Percentiles rank a stretch among this genome's conserved stretches.
These are phyloP conservation scores for Megaceryle torquata DNA, from an alignment of 2,113 vertebrate species.

Conservation along the genomic window DNA sequence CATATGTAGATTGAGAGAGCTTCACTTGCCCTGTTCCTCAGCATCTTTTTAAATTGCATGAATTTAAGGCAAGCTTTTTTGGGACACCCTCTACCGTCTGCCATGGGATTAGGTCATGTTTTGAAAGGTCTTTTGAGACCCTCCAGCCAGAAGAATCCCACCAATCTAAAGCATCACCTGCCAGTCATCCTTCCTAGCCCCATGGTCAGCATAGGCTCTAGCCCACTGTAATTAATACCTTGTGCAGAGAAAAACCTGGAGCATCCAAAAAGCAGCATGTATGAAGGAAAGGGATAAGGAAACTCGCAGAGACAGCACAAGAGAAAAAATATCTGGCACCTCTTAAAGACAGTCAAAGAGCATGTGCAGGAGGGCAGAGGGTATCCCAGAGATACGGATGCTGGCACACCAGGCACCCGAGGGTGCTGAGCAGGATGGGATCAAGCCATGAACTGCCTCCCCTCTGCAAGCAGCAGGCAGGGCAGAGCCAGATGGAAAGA, in stretches of 20 bases:
- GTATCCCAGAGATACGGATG: neutral
- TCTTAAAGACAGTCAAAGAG: neutral
- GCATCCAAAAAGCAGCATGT: neutral
- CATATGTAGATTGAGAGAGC: neutral
- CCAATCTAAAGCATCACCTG: neutral
- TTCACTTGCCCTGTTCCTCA: rapidly evolving
- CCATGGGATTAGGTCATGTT: neutral
- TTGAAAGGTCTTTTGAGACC: neutral
- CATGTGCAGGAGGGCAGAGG: neutral
- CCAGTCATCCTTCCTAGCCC: neutral
- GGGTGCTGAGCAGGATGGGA: neutral
- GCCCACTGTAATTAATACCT: neutral
- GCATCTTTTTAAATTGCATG: neutral
- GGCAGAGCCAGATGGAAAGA: neutral
- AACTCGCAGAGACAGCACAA: neutral
- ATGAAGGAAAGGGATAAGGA: neutral
- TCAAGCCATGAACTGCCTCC: neutral
- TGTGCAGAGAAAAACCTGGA: neutral
- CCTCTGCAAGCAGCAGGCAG: neutral
- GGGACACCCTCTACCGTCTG: neutral
- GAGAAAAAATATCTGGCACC: neutral
- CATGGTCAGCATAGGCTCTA: neutral
- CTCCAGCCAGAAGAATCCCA: neutral
- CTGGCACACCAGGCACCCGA: neutral
- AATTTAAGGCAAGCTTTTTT: neutral